A percentile compares a stretch with the other conserved stretches of the same genome.
phyloP scores from a whole-genome alignment of 64 coral and sea anemone genomes.

The Catalaphyllia jardinei region DNA sequence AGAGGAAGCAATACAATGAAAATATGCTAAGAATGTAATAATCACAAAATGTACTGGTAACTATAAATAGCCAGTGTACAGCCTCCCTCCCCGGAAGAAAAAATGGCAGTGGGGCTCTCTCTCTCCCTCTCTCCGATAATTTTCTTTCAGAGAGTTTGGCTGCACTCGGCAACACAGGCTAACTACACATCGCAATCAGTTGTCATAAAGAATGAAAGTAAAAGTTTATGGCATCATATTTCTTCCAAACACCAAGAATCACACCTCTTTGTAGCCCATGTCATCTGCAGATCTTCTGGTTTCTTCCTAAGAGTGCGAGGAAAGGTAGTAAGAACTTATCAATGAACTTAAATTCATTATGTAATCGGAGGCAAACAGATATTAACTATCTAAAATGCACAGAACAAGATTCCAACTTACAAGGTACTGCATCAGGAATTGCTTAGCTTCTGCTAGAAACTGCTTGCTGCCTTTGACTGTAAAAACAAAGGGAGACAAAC shows the following conservation, averaged over 20 bases:
- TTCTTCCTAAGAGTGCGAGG: slow-evolving; percentile 46
- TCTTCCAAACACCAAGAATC: neutral
- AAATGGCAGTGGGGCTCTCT: no score
- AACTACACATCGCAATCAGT: no score
- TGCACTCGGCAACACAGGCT: no score
- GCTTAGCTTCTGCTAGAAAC: slow-evolving; percentile 80
- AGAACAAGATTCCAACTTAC: slow-evolving; percentile 16
- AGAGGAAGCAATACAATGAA: no score
- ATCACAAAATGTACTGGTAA: no score
- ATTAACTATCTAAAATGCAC: neutral
- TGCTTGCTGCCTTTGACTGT: slow-evolving; percentile 85
- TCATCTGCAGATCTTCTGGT: slow-evolving; percentile 53
- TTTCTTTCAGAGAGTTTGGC: no score
- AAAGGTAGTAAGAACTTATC: neutral
- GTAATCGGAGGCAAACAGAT: neutral
- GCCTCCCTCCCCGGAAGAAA: no score
- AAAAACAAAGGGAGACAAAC: neutral
- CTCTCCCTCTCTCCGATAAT: no score
- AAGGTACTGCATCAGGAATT: slow-evolving; percentile 79
- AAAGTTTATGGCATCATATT: neutral
- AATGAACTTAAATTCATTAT: neutral
- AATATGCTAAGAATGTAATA: no score
- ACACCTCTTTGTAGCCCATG: slow-evolving; percentile 63
- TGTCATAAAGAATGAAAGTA: neutral
- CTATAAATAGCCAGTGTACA: no score